Percentiles rank a stretch among this genome's conserved stretches.
Evolutionary conservation across 2,113 vertebrate species (phyloP).

Genomic region (Periophthalmodon schlosseri): DNA sequence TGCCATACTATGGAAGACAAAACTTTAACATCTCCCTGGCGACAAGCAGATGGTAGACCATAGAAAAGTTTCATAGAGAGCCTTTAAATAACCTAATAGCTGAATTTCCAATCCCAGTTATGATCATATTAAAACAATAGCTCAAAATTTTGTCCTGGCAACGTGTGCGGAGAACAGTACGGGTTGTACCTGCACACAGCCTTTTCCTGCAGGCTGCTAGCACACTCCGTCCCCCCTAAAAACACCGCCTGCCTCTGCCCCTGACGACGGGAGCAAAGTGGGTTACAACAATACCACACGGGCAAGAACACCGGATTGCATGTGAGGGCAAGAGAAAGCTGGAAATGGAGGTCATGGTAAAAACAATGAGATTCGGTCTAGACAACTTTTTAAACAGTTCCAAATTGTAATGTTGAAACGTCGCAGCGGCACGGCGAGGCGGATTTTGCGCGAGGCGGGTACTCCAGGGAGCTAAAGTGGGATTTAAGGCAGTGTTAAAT

Average conservation of each 20-base stretch:
- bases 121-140: not conserved
- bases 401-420: conserved; percentile 10
- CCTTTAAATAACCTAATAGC: not conserved
- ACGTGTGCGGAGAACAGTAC: conserved; percentile 22
- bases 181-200: conserved; percentile 48
- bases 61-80: not conserved
- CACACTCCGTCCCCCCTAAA: conserved; percentile 17
- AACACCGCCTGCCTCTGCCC: conserved; percentile 32
- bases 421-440: conserved; percentile 14
- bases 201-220: conserved; percentile 44
- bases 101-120: not conserved
- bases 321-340: conserved; percentile 23
- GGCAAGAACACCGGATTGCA: conserved; percentile 47
- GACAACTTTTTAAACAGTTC: conserved; percentile 29
- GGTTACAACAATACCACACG: conserved; percentile 44
- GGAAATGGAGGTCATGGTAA: conserved; percentile 36
- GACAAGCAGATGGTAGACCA: no score
- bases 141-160: not conserved
- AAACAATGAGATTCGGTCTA: conserved; percentile 19
- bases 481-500: conserved; percentile 36
- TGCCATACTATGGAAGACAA: no score
- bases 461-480: conserved; percentile 16
- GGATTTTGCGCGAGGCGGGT: conserved; percentile 1
- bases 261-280: conserved; percentile 36
- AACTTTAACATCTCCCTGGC: no score